Conservation (phyloP, 2,888 invertebrate species). For the Oligia fasciuncula region DNA sequence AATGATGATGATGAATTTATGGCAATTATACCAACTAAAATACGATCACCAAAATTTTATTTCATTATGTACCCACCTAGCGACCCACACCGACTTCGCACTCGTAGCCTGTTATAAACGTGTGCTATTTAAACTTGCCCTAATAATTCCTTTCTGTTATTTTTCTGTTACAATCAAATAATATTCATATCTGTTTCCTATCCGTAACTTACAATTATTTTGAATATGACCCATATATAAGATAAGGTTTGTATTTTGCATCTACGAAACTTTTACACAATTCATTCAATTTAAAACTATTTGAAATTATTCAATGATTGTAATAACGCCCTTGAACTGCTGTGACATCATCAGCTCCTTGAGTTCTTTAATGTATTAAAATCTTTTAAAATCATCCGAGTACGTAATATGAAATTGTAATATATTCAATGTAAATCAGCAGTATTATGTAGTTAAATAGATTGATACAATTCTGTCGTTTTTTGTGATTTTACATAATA, state of each 20-base stretch:
- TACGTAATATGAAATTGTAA: conserved; percentile 22
- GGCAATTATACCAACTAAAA: no score
- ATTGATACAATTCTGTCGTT: conserved; percentile 19
- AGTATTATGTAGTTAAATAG: conserved; percentile 1
- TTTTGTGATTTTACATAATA: not conserved
- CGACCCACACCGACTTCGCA: no score
- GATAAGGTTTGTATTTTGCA: not conserved
- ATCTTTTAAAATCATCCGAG: conserved; percentile 8
- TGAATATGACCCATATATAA: no score
- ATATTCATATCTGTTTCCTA: no score
- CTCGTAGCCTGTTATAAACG: no score
- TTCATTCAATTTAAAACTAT: not conserved
- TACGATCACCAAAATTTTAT: no score
- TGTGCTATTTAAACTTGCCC: no score
- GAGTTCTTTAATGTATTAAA: conserved; percentile 22
- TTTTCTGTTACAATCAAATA: no score
- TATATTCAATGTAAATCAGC: conserved; percentile 34
- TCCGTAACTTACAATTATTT: no score
- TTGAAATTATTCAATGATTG: conserved; percentile 13
- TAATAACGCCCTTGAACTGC: conserved; percentile 4
- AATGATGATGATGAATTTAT: no score
- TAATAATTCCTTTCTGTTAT: no score
- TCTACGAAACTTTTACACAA: not conserved
- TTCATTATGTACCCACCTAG: no score
- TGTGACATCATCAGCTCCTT: conserved; percentile 17